Evolutionary conservation across 2,797 vertebrate genomes (phyloP), one percentile per base, ranked within the genome.

Genomic region (Gallirallus australis): DNA sequence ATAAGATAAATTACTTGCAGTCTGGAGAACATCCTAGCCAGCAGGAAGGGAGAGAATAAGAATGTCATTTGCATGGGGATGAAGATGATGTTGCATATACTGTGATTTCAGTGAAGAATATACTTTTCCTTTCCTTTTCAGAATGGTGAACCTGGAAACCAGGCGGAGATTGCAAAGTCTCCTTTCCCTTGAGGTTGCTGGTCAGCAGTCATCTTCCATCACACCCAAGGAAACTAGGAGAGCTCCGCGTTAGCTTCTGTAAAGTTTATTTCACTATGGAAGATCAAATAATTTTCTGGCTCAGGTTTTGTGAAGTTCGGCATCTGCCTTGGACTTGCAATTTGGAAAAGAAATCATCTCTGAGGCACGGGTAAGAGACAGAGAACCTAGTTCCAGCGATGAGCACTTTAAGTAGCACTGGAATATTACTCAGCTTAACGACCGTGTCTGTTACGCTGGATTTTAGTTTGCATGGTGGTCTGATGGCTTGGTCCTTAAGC

Each of bases 401-500:
- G 98, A 98, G 97, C 30, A 93, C 97, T 90, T 96, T 98, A 56
- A 97, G 96, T 11, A 97, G 98, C 91, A 95, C 97, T 94, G 98
- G 97, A 25, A 98, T 98, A 64, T 97, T 98, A 31, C 95, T 98
- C 94, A 97, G 98, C 83, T 72, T 98, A 82, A 98, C 98, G 4
- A 98, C 98, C 9, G 97, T 97, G 60, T 98, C 97, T 16, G 95
- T 98, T 21, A 98, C 98, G 5, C 94, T 98, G 82, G 98, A 98
- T 96, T 98, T 98, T 11, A 95, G 97, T 57, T 93, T 97, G 84
- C 97, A 94, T 54, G 94, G 97, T 93, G 93, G 97, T 94, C 97
- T 97, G 87, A 98, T 98, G 97, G 97, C 98, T 92, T 98, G 98
- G 98, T 97, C 98, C 1, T 97, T 98, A 88, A 98, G 97, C 96